A percentile compares a stretch with the other conserved stretches of the same genome.
Evolutionary conservation across 2,888 invertebrate species (phyloP).

Genomic region (Ophion ellenae): DNA sequence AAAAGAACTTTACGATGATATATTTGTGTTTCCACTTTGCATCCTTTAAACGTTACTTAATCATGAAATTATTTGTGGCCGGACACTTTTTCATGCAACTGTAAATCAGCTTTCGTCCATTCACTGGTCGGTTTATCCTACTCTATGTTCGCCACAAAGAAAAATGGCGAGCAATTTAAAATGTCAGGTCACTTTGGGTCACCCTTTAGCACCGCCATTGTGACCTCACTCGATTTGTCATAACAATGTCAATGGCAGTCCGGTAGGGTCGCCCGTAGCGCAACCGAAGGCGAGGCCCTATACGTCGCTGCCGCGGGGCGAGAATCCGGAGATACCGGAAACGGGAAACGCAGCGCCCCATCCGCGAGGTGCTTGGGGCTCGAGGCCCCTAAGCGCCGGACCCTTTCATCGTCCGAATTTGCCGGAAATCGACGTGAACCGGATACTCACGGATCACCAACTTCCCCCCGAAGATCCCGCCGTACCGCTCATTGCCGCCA

Average conservation of each 20-base stretch:
- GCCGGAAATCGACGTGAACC: constrained; percentile 84
- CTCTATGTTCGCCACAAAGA: too few relatives aligned
- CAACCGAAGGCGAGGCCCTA: constrained; percentile 73
- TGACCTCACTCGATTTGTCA: too few relatives aligned
- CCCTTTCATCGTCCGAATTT: constrained; percentile 86
- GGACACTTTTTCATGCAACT: too few relatives aligned
- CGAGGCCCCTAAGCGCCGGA: constrained; percentile 88
- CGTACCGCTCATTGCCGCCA: constrained; percentile 92
- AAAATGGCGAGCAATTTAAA: too few relatives aligned
- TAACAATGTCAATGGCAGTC: constrained; percentile 65
- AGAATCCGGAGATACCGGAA: constrained; percentile 71
- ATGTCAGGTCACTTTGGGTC: too few relatives aligned
- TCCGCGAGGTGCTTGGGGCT: constrained; percentile 80
- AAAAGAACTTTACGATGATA: too few relatives aligned
- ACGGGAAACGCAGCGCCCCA: constrained; percentile 73
- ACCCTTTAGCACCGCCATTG: too few relatives aligned
- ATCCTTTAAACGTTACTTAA: too few relatives aligned
- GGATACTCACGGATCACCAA: constrained; percentile 86
- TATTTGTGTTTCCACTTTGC: too few relatives aligned
- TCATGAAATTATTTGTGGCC: too few relatives aligned
- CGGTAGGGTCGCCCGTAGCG: constrained; percentile 72
- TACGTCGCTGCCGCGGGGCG: constrained; percentile 72
- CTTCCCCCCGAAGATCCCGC: constrained; percentile 89
- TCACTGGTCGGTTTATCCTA: too few relatives aligned
- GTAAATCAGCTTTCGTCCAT: too few relatives aligned